Evolutionary conservation across 2,888 invertebrate species (phyloP).

Genomic region (Pediacus dermestoides): DNA sequence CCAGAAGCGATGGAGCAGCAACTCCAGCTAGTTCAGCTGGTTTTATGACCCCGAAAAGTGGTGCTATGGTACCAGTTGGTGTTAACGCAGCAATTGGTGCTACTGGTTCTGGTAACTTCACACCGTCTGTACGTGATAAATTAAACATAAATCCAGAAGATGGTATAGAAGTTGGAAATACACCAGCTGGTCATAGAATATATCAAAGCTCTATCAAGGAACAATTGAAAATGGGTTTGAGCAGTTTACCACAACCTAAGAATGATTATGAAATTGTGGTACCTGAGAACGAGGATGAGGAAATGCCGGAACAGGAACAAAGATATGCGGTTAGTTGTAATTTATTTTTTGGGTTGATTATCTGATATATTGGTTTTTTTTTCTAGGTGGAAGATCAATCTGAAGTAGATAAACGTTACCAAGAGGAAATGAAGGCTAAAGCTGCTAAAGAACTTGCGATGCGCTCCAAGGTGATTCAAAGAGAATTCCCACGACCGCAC

Average conservation of each 20-base stretch:
- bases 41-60: slow-evolving; percentile 56
- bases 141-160: slow-evolving; percentile 93
- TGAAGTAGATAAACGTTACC: slow-evolving; percentile 69
- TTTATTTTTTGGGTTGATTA: not conserved
- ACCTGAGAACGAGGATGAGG: slow-evolving; percentile 72
- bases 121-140: slow-evolving; percentile 85
- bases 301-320: slow-evolving; percentile 45
- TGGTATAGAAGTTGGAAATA: slow-evolving; percentile 65
- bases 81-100: slow-evolving; percentile 9
- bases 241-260: slow-evolving; percentile 81
- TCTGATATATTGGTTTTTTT: slow-evolving; percentile 3
- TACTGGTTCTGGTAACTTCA: slow-evolving; percentile 20
- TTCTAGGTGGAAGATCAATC: slow-evolving; percentile 78
- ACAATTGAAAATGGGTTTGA: slow-evolving; percentile 73
- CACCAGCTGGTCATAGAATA: slow-evolving; percentile 64
- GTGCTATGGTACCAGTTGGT: slow-evolving; percentile 49
- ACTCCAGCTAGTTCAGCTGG: slow-evolving; percentile 60
- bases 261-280: slow-evolving; percentile 99
- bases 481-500: slow-evolving; percentile 76
- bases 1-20: slow-evolving; percentile 61
- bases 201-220: slow-evolving; percentile 69
- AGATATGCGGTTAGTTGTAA: slow-evolving; percentile 24
- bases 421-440: slow-evolving; percentile 66
- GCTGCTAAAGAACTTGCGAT: slow-evolving; percentile 68
- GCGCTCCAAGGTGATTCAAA: slow-evolving; percentile 83